Conservation (phyloP, 2,797 vertebrate genomes). For the Mus minutoides region DNA sequence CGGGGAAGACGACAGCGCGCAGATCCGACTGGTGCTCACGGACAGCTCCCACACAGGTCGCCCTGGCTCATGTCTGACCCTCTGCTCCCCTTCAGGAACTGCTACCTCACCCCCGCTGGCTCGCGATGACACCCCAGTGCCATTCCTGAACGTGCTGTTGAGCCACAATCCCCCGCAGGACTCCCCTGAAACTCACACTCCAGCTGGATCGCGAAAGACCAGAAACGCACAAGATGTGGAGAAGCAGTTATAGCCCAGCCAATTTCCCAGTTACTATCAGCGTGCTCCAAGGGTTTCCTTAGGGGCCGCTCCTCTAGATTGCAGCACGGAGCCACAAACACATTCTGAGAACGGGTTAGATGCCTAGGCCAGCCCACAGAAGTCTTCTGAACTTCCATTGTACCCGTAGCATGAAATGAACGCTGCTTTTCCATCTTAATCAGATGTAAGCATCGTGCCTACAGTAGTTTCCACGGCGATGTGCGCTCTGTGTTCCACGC, state of each 20-base stretch:
- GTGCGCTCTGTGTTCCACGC: not conserved
- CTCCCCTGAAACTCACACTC: not conserved
- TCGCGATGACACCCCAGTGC: not conserved
- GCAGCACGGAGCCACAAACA: constrained; percentile 50
- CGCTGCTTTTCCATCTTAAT: constrained; percentile 58
- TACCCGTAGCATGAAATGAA: constrained; percentile 18
- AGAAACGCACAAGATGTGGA: constrained; percentile 2
- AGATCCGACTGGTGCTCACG: not conserved
- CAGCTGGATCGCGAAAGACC: constrained; percentile 5
- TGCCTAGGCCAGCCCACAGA: constrained; percentile 48
- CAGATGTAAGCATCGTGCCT: not conserved
- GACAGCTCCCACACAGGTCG: rapidly evolving
- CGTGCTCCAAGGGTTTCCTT: constrained; percentile 51
- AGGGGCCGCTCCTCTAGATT: constrained; percentile 53
- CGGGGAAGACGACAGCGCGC: not conserved
- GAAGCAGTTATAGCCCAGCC: constrained; percentile 21
- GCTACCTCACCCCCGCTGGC: not conserved
- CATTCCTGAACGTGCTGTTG: not conserved
- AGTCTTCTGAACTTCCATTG: constrained; percentile 41
- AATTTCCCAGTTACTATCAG: constrained; percentile 50
- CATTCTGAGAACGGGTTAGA: constrained; percentile 59
- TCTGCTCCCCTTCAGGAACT: not conserved
- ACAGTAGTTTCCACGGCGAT: constrained; percentile 26
- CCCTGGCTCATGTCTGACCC: not conserved
- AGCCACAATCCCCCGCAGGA: constrained; percentile 5